Conservation (phyloP, 2,888 invertebrate genomes). For the Monochamus alternatus region DNA sequence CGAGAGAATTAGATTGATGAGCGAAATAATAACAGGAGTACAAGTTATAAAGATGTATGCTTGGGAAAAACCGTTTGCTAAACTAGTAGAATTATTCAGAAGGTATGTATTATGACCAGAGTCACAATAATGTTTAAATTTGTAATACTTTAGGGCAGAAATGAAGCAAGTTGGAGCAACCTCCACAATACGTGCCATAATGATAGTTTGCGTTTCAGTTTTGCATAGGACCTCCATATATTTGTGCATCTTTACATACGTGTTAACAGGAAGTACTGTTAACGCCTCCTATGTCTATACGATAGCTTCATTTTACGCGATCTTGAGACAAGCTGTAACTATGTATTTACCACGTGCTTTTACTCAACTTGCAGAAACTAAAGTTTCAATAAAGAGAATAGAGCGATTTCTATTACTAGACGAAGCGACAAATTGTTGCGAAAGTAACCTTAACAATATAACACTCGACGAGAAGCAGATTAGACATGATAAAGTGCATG, state of each 20-base stretch:
- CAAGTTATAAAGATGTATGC: conserved; percentile 97
- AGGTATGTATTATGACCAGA: conserved; percentile 64
- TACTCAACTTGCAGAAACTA: conserved; percentile 80
- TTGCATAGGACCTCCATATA: conserved; percentile 89
- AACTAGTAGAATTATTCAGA: conserved; percentile 80
- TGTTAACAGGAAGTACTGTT: conserved; percentile 75
- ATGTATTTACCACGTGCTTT: conserved; percentile 78
- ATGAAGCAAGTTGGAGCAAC: conserved; percentile 77
- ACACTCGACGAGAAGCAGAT: not conserved
- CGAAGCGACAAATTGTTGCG: conserved; percentile 58
- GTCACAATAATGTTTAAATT: not conserved
- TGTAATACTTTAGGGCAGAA: conserved; percentile 76
- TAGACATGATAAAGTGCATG: conserved; percentile 63
- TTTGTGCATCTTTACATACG: conserved; percentile 84
- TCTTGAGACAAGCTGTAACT: conserved; percentile 78
- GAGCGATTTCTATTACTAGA: conserved; percentile 74
- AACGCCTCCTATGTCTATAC: conserved; percentile 81
- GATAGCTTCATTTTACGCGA: conserved; percentile 83
- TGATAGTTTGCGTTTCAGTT: conserved; percentile 79
- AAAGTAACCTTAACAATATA: not conserved
- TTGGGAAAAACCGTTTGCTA: conserved; percentile 91
- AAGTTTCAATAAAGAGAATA: conserved; percentile 65
- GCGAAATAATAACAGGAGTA: conserved; percentile 89
- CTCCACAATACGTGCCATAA: conserved; percentile 78
- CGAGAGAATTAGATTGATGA: conserved; percentile 88